These are phyloP conservation scores for Zonitis immaculata DNA, from an alignment of 2,888 invertebrate species.

Conservation along the genomic window DNA sequence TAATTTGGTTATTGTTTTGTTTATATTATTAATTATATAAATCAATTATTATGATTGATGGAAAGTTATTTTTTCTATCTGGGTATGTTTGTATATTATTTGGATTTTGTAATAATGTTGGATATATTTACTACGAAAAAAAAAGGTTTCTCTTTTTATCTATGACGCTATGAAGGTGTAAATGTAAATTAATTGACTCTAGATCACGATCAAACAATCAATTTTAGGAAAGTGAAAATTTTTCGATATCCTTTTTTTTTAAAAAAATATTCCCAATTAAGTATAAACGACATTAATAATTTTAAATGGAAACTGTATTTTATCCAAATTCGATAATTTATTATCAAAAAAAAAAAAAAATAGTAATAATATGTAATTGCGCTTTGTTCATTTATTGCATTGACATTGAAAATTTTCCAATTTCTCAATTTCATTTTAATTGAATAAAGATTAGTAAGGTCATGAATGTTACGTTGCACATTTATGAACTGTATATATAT, in stretches of 20 bases:
- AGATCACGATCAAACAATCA: neutral
- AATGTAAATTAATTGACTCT: neutral
- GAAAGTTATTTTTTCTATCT: neutral
- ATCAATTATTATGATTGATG: constrained; percentile 1
- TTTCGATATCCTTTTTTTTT: too few species aligned
- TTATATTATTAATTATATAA: too few species aligned
- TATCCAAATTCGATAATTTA: too few species aligned
- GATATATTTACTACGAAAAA: too few species aligned
- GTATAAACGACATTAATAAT: too few species aligned
- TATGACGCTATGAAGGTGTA: neutral
- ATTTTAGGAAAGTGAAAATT: neutral
- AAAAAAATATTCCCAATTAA: too few species aligned
- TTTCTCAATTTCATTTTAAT: neutral
- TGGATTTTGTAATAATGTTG: neutral
- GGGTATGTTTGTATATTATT: neutral
- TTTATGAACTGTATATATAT: neutral
- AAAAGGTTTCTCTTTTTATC: neutral
- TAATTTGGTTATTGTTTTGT: too few species aligned
- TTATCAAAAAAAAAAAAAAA: too few species aligned
- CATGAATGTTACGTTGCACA: neutral
- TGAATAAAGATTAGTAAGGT: neutral
- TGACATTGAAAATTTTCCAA: neutral
- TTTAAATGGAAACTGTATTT: too few species aligned
- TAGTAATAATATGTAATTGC: too few species aligned
- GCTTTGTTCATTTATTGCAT: too few species aligned